Conservation (phyloP, 2,113 vertebrate genomes). For the Peromyscus leucopus region DNA sequence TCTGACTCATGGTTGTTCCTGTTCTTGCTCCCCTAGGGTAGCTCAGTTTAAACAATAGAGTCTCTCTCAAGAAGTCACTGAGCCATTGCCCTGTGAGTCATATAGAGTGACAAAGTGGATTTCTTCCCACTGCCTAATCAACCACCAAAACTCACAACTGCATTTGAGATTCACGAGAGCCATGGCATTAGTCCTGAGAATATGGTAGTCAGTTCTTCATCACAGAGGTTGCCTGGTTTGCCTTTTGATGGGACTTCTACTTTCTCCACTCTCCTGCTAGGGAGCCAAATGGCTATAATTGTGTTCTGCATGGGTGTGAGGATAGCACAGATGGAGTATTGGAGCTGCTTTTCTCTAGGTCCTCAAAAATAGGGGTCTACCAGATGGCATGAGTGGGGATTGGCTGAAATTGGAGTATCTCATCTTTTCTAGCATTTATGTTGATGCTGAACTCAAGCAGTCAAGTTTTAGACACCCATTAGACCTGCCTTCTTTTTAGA, state of each 20-base stretch:
- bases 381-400: background rate
- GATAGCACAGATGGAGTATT: background rate
- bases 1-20: constrained; percentile 14
- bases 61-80: background rate
- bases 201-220: background rate
- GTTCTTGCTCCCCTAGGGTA: background rate
- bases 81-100: background rate
- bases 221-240: too few relatives aligned
- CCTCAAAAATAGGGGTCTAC: background rate
- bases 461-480: background rate
- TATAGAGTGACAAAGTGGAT: background rate
- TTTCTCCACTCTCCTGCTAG: background rate
- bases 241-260: background rate
- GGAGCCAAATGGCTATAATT: background rate
- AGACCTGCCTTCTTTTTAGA: background rate
- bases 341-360: background rate
- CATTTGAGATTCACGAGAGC: background rate
- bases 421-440: background rate
- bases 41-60: constrained; percentile 7
- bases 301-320: background rate
- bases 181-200: background rate
- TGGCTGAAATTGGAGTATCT: background rate
- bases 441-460: background rate
- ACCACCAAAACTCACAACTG: background rate
- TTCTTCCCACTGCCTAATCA: background rate